Percentiles rank a stretch among this genome's conserved stretches.
These are phyloP conservation scores for Tetragonula clypearis DNA, from an alignment of 1,140 invertebrate genomes.

Conservation along the genomic window DNA sequence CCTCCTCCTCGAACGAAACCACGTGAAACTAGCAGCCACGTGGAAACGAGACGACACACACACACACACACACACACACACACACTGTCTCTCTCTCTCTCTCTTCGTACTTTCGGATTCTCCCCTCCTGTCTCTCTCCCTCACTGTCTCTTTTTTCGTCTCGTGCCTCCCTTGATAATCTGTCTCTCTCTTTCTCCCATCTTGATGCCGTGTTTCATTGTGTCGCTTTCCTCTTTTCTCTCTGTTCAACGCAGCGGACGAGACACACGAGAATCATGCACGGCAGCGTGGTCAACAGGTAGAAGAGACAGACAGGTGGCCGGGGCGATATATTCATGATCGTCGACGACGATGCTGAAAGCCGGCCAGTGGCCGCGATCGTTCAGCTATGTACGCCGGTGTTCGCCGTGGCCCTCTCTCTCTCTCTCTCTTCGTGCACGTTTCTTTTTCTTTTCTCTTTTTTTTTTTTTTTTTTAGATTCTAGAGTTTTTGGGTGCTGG, in stretches of 20 bases:
- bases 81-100: neutral
- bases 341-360: conserved; percentile 68
- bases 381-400: neutral
- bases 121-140: neutral
- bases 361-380: conserved; percentile 72
- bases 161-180: conserved; percentile 30
- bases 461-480: neutral
- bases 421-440: conserved; percentile 2
- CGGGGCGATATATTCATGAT: conserved; percentile 70
- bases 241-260: conserved; percentile 25
- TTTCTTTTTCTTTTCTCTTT: no score
- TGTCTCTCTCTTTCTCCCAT: neutral
- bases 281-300: conserved; percentile 67
- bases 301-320: conserved; percentile 75
- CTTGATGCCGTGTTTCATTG: conserved; percentile 25
- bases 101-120: conserved; percentile 11
- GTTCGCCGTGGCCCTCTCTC: conserved; percentile 42
- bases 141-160: neutral
- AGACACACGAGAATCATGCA: conserved; percentile 36
- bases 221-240: conserved; percentile 40
- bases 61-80: neutral
- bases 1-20: conserved; percentile 8
- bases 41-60: conserved; percentile 59
- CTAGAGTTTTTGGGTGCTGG: neutral
- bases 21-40: conserved; percentile 56